These are phyloP conservation scores for Neogobius melanostomus DNA, from an alignment of 2,113 vertebrate genomes.

Conservation along the genomic window DNA sequence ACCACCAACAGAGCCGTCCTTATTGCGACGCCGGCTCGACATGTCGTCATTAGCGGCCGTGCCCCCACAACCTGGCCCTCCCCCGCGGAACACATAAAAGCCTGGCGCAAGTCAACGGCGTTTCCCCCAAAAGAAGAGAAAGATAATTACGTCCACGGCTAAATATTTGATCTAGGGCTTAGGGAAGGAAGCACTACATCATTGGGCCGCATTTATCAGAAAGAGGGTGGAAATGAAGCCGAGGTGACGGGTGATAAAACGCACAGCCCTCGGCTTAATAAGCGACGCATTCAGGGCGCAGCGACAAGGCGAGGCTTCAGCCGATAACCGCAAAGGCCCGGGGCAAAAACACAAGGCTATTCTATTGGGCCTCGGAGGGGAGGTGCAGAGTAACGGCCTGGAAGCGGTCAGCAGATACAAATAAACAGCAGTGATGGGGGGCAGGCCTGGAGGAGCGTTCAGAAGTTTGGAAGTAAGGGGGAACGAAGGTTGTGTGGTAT, in stretches of 20 bases:
- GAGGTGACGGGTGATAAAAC: conserved; percentile 63
- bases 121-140: conserved; percentile 39
- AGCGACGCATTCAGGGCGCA: conserved; percentile 18
- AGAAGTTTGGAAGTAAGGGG: too few species aligned
- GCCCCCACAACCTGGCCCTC: conserved; percentile 59
- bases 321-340: neutral
- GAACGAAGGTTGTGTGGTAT: too few species aligned
- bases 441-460: neutral
- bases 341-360: neutral
- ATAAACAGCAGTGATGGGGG: neutral
- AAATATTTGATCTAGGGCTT: conserved; percentile 63
- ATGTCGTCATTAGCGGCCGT: conserved; percentile 69
- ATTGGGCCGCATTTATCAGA: conserved; percentile 62
- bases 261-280: conserved; percentile 35
- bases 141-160: conserved; percentile 56
- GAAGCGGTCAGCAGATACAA: neutral
- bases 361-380: neutral
- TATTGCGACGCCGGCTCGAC: conserved; percentile 51
- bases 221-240: conserved; percentile 49
- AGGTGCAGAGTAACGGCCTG: neutral
- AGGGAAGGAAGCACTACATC: conserved; percentile 63
- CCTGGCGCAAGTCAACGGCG: conserved; percentile 70
- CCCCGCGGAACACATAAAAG: conserved; percentile 69
- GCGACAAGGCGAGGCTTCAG: neutral
- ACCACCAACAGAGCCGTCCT: conserved; percentile 61